Conservation (phyloP, 2,113 vertebrate genomes). For the Megaceryle maxima region DNA sequence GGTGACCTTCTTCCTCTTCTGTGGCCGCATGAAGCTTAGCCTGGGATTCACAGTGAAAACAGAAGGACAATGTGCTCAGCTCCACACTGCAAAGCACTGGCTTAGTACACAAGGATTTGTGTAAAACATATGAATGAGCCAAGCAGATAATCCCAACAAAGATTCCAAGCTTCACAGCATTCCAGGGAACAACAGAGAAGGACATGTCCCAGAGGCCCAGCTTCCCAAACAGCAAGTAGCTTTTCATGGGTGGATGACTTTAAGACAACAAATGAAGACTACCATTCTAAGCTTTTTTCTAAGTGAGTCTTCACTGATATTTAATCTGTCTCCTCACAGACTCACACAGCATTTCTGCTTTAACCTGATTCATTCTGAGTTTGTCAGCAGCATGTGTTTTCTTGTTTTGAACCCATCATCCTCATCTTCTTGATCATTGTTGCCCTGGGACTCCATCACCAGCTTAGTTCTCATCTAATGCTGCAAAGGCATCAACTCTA, state of each 20-base stretch:
- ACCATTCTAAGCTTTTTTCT: neutral
- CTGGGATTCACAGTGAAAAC: neutral
- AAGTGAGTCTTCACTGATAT: neutral
- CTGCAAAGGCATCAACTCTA: neutral
- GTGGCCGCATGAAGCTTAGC: neutral
- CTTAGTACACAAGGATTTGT: neutral
- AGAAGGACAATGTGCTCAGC: neutral
- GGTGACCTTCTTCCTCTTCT: neutral
- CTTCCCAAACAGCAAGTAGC: neutral
- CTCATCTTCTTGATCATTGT: neutral
- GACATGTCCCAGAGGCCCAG: neutral
- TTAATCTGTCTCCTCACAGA: neutral
- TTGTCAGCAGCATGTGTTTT: neutral
- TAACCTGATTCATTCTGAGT: neutral
- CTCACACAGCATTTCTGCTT: neutral
- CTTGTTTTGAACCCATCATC: neutral
- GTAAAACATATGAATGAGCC: neutral
- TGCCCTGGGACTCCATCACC: neutral
- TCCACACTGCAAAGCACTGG: neutral
- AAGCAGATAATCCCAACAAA: neutral
- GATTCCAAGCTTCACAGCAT: neutral
- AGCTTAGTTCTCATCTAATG: neutral
- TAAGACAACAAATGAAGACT: neutral
- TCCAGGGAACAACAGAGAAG: neutral
- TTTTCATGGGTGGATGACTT: neutral